Evolutionary conservation across 2,888 invertebrate genomes (phyloP).

Genomic region (Thelaira solivaga): DNA sequence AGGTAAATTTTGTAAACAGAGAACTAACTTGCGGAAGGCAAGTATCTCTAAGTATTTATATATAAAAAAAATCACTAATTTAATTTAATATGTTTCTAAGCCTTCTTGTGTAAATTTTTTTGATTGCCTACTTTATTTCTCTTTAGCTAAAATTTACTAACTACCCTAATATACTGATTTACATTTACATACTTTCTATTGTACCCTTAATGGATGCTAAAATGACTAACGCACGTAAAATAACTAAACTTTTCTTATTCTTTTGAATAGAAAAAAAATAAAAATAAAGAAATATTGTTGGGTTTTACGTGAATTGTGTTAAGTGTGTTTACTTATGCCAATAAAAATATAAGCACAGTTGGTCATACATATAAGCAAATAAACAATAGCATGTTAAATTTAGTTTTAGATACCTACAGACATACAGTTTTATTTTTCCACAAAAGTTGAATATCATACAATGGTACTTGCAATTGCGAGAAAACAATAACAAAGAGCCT

Average conservation of each 20-base stretch:
- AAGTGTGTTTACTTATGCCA: constrained; percentile 35
- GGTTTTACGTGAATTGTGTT: constrained; percentile 56
- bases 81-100: too few species aligned
- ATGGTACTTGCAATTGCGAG: constrained; percentile 21
- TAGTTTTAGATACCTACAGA: constrained; percentile 23
- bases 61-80: too few species aligned
- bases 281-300: constrained; percentile 29
- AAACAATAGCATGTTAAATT: constrained; percentile 40
- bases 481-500: constrained; percentile 38
- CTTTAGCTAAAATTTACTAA: too few species aligned
- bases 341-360: constrained; percentile 7
- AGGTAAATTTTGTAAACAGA: too few species aligned
- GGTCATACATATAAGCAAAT: background rate
- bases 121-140: too few species aligned
- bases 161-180: too few species aligned
- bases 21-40: too few species aligned
- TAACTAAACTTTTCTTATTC: constrained; percentile 30
- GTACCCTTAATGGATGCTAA: constrained; percentile 17
- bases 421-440: background rate
- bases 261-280: background rate
- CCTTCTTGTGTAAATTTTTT: too few species aligned
- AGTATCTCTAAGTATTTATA: too few species aligned
- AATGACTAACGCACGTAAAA: constrained; percentile 50
- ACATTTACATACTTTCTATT: background rate
- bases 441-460: constrained; percentile 39